Conservation (phyloP, 2,888 invertebrate genomes). For the Pristionchus exspectatus region DNA sequence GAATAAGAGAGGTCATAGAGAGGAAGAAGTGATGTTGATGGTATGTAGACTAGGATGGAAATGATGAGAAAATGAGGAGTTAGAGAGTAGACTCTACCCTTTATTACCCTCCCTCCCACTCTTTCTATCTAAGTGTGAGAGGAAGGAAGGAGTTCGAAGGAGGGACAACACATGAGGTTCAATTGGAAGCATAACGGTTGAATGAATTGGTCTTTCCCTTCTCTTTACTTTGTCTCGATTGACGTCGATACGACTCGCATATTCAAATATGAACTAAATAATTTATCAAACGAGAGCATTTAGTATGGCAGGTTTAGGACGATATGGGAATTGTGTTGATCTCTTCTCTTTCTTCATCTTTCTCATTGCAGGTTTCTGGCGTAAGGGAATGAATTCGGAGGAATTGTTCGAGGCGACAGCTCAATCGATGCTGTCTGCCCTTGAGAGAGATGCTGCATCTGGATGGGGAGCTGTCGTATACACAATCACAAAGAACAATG, state of each 20-base stretch:
- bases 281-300: too few species aligned
- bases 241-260: background rate
- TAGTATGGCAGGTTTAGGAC: too few species aligned
- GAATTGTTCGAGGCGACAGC: slow-evolving; percentile 97
- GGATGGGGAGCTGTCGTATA: slow-evolving; percentile 98
- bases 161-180: background rate
- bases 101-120: background rate
- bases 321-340: background rate
- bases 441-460: slow-evolving; percentile 96
- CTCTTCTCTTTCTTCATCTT: background rate
- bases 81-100: background rate
- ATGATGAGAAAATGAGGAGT: slow-evolving; percentile 39
- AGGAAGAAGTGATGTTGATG: slow-evolving; percentile 26
- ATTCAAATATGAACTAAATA: background rate
- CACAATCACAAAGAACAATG: slow-evolving; percentile 78
- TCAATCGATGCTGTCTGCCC: slow-evolving; percentile 93
- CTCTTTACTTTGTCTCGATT: slow-evolving; percentile 16
- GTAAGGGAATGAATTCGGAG: slow-evolving; percentile 85
- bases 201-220: background rate
- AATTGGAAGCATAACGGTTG: background rate
- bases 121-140: background rate
- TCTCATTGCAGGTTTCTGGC: slow-evolving; percentile 74
- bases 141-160: background rate
- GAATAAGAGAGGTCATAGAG: slow-evolving; percentile 20
- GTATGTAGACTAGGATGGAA: slow-evolving; percentile 3